A percentile compares a stretch with the other conserved stretches of the same genome.
Evolutionary conservation across 2,113 vertebrate species (phyloP).

Genomic region (Dissostichus mawsoni): DNA sequence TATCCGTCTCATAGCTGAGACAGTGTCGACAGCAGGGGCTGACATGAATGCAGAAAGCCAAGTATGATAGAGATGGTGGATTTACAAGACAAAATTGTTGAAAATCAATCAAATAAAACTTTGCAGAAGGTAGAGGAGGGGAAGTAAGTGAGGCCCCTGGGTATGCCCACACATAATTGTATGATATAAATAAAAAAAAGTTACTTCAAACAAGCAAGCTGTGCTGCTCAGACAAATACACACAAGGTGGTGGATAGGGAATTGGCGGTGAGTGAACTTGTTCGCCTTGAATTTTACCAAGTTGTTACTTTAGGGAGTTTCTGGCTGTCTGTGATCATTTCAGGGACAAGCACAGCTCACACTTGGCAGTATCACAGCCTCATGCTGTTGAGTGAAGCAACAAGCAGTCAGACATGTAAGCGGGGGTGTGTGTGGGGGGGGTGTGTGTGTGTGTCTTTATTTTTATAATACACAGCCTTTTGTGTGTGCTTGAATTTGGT

Average conservation of each 20-base stretch:
- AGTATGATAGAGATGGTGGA: conserved; percentile 69
- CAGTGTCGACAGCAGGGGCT: conserved; percentile 41
- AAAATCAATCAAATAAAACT: conserved; percentile 73
- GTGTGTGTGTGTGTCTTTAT: conserved; percentile 29
- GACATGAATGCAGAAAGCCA: conserved; percentile 62
- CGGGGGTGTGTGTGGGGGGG: conserved; percentile 16
- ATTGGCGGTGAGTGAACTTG: conserved; percentile 55
- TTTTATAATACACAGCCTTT: conserved; percentile 26
- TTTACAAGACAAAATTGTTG: conserved; percentile 55
- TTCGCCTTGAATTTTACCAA: conserved; percentile 47
- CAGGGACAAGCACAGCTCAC: conserved; percentile 54
- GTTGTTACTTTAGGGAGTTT: conserved; percentile 59
- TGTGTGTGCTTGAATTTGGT: conserved; percentile 7
- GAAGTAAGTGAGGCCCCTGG: conserved; percentile 28
- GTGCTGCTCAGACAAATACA: conserved; percentile 28
- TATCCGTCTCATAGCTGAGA: conserved; percentile 53
- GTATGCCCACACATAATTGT: conserved; percentile 53
- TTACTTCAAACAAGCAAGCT: conserved; percentile 41
- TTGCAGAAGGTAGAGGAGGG: conserved; percentile 31
- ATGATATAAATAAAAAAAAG: conserved; percentile 44
- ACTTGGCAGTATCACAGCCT: conserved; percentile 50
- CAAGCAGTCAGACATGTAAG: conserved; percentile 39
- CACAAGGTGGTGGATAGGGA: conserved; percentile 40
- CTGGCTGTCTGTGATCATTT: conserved; percentile 59
- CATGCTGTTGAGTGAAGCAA: conserved; percentile 38